Conservation (phyloP, 2,797 vertebrate species). For the Luscinia megarhynchos region DNA sequence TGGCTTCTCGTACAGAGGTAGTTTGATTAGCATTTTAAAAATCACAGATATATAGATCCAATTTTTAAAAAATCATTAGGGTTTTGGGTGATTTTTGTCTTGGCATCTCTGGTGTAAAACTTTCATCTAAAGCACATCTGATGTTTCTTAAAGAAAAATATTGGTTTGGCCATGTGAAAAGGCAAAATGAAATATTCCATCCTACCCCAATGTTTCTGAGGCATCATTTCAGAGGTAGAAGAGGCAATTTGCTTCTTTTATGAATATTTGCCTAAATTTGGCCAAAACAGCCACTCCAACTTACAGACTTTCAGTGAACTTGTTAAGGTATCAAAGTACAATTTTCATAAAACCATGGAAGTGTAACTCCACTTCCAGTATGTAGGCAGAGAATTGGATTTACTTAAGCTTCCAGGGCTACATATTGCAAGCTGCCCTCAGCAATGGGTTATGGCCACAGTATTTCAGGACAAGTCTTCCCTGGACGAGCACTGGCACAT, state of each 20-base stretch:
- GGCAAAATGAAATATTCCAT: neutral
- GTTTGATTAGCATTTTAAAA: neutral
- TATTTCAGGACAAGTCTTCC: neutral
- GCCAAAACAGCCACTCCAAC: neutral
- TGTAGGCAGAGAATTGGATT: neutral
- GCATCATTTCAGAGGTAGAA: neutral
- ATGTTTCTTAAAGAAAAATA: neutral
- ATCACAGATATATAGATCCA: neutral
- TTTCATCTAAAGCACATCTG: neutral
- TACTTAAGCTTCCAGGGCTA: neutral
- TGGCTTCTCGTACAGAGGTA: accelerated
- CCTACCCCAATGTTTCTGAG: neutral
- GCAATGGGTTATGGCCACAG: neutral
- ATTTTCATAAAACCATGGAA: neutral
- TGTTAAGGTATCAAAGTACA: neutral
- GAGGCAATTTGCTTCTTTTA: neutral
- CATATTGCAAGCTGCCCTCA: neutral
- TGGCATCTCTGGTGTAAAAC: neutral
- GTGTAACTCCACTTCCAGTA: neutral
- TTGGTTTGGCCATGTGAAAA: neutral
- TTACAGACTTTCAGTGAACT: neutral
- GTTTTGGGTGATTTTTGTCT: neutral
- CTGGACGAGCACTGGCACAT: neutral
- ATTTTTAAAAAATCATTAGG: accelerated
- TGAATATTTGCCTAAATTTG: neutral